Evolutionary conservation across 2,113 vertebrate genomes (phyloP).

Genomic region (Nettapus auritus): DNA sequence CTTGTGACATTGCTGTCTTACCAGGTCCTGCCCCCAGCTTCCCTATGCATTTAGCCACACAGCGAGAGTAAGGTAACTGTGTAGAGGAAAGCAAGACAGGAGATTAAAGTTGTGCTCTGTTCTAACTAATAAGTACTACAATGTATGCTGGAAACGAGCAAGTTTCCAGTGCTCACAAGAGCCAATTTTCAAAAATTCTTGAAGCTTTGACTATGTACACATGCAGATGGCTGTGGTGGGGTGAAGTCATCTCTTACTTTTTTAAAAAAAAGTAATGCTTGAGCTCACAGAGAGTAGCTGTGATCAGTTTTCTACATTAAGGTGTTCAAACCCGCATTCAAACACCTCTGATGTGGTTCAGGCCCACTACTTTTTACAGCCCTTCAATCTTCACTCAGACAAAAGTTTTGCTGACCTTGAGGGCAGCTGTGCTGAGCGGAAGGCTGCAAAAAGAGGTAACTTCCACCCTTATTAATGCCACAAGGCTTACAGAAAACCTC

Average conservation of each 20-base stretch:
- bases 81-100: not conserved
- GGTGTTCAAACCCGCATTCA: not conserved
- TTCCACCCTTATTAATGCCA: not conserved
- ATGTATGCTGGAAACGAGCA: not conserved
- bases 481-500: not conserved
- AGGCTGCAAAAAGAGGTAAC: not conserved
- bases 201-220: not conserved
- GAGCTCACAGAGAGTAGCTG: not conserved
- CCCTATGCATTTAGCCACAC: not conserved
- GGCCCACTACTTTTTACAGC: not conserved
- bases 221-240: not conserved
- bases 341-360: not conserved
- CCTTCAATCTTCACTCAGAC: not conserved
- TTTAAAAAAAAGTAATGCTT: not conserved
- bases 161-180: not conserved
- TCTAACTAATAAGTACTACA: not conserved
- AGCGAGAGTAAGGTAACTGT: fast-evolving
- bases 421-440: not conserved
- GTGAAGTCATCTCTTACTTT: not conserved
- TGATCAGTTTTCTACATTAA: not conserved
- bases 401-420: not conserved
- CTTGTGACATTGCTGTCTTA: not conserved
- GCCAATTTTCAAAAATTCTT: not conserved
- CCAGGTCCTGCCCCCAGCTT: not conserved
- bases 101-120: not conserved